These are phyloP conservation scores for Echinarachnius parma DNA, from an alignment of 53 echinoderm and acorn worm genomes.

Conservation along the genomic window DNA sequence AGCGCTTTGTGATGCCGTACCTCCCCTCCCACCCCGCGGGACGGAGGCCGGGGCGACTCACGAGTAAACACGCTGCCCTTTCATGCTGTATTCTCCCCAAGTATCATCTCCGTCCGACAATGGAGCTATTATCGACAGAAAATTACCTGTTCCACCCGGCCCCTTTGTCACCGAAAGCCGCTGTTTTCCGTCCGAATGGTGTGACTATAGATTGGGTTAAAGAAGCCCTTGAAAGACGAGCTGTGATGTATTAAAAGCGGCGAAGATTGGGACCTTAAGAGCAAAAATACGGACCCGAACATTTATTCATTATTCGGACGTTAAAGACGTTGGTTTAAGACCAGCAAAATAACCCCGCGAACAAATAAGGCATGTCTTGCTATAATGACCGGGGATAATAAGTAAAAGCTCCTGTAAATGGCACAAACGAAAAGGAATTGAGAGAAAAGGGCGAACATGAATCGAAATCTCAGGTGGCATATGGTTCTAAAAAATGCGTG, in stretches of 20 bases:
- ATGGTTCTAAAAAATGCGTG: too few relatives aligned
- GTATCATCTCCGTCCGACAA: constrained; percentile 21
- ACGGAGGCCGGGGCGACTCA: background rate
- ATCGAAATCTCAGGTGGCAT: too few relatives aligned
- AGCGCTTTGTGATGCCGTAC: background rate
- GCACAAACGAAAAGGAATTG: background rate
- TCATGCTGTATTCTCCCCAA: too few relatives aligned
- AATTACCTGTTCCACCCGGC: constrained; percentile 35
- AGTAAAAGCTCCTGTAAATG: background rate
- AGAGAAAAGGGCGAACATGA: background rate
- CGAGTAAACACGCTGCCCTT: constrained; percentile 33
- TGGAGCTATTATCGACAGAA: constrained; percentile 3
- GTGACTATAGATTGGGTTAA: constrained; percentile 11
- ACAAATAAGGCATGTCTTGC: constrained; percentile 2
- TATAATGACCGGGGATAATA: too few relatives aligned
- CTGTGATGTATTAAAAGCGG: constrained; percentile 1
- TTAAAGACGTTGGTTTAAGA: constrained; percentile 50
- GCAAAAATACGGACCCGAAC: background rate
- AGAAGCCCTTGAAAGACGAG: constrained; percentile 23
- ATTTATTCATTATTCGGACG: constrained; percentile 31
- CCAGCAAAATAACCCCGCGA: constrained; percentile 26
- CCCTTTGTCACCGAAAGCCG: constrained; percentile 18
- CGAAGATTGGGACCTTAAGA: background rate
- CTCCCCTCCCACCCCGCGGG: background rate
- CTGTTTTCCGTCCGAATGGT: constrained; percentile 18